Conservation (phyloP, 2,888 invertebrate genomes). For the Vandiemenella viatica region DNA sequence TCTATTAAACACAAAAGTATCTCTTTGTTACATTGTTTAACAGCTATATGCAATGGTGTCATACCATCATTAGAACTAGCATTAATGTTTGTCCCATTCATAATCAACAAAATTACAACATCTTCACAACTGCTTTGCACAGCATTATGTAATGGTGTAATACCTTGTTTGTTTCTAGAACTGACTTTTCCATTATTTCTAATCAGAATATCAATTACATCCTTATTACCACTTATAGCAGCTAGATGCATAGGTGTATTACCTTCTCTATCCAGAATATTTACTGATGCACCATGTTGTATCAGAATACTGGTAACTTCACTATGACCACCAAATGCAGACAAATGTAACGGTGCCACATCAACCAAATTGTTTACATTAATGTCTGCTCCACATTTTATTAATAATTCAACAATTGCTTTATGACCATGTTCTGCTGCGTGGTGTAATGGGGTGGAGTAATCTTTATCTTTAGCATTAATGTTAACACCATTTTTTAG, state of each 20-base stretch:
- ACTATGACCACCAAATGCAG: constrained; percentile 2
- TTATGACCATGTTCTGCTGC: constrained; percentile 5
- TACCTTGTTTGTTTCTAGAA: background rate
- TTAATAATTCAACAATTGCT: constrained; percentile 3
- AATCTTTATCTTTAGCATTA: constrained; percentile 15
- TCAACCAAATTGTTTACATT: constrained; percentile 1
- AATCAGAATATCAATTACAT: constrained; percentile 3
- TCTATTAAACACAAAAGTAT: too few relatives aligned
- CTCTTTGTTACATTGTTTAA: too few relatives aligned
- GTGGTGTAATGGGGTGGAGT: background rate
- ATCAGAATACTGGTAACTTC: constrained; percentile 3
- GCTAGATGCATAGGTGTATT: constrained; percentile 7
- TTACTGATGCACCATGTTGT: constrained; percentile 11
- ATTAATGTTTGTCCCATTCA: constrained; percentile 8
- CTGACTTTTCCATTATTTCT: constrained; percentile 10
- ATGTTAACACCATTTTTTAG: constrained; percentile 8
- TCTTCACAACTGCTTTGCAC: constrained; percentile 3
- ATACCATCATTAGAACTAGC: background rate
- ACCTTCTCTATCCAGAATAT: background rate
- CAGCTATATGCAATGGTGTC: constrained; percentile 13
- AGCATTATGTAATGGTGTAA: constrained; percentile 12
- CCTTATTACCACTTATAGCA: background rate
- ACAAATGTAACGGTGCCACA: constrained; percentile 3
- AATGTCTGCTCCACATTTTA: constrained; percentile 1
- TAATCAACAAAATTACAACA: constrained; percentile 2